Base-by-base conservation (phyloP, 2,888 invertebrate species). In the Aleiodes testaceus region DNA sequence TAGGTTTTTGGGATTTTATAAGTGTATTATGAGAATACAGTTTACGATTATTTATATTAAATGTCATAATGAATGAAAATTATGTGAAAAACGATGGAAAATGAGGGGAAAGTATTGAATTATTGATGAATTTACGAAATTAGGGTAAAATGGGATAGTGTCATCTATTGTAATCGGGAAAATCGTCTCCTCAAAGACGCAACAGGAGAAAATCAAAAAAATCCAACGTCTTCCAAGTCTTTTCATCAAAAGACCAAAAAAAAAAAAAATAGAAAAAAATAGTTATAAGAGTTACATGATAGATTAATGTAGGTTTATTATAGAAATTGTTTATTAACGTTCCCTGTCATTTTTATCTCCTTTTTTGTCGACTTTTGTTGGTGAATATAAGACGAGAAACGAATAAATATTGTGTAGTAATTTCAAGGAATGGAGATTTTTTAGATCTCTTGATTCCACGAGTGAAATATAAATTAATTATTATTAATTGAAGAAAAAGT, bases 1-100 rank as follows among this genome's bases (percentile, higher is more conserved):
- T 81, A 81, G 79, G 77, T 83, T 82, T 61, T 81, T 77, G 75
- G 82, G 80, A 85, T 86, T 86, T 86, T 85, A 83, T 85, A 85
- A 84, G 79, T 80, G 77, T 79, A 79, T 78, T 78, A 70, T 70
- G 75, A 70, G 66, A 71, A 77, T 59, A 69, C 70, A 69, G 70
- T 74, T 68, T 74, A 59, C 30, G 36, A 75, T 44, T 72, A 76
- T 74, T 80, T 79, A 75, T 77, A 75, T 77, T 63, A 63, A 67
- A 52, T 71, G 52, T 50, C 47, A 42, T 7, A 16, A 45, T 14
- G 1, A 26, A 26, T 4, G 36, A 36, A 50, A 18, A 12, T 36
- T 16, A 7, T 11, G 4, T 20, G 30, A 5, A 14, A 66, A 52
- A 47, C 53, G 44, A 44, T 64, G 49, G 20, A 4, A n/a, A 42